phyloP scores from a whole-genome alignment of 2,113 vertebrate species.

The Mobula birostris region DNA sequence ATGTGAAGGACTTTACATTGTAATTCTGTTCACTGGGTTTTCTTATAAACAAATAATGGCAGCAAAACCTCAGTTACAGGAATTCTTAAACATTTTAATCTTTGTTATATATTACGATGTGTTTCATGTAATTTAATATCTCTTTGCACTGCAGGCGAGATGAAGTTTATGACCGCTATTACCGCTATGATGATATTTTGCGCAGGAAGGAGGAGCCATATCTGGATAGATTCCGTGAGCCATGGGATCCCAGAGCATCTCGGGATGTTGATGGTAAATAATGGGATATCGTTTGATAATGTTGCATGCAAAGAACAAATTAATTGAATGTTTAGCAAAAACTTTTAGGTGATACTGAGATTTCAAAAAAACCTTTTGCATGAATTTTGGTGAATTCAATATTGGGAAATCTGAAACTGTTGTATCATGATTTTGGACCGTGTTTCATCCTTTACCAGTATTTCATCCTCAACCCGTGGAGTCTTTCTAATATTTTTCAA shows the following conservation, averaged over 20 bases:
- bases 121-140: not conserved
- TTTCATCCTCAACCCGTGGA: not conserved
- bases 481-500: no score
- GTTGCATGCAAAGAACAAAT: not conserved
- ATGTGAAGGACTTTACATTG: not conserved
- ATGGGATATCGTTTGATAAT: not conserved
- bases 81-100: not conserved
- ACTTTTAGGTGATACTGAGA: no score
- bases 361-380: not conserved
- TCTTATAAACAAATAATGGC: not conserved
- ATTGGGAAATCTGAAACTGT: not conserved
- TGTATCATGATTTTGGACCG: no score
- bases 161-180: constrained; percentile 69
- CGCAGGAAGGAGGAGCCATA: constrained; percentile 78
- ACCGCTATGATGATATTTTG: constrained; percentile 70
- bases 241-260: constrained; percentile 65
- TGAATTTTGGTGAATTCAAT: not conserved
- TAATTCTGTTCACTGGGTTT: not conserved
- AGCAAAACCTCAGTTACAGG: no score
- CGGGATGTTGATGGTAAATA: constrained; percentile 69
- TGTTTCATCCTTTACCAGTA: not conserved
- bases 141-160: constrained; percentile 59
- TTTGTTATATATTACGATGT: not conserved
- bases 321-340: not conserved
- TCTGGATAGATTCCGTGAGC: constrained; percentile 74